Base-by-base conservation (phyloP, 2,888 invertebrate species). In the Macrophya annulata region DNA sequence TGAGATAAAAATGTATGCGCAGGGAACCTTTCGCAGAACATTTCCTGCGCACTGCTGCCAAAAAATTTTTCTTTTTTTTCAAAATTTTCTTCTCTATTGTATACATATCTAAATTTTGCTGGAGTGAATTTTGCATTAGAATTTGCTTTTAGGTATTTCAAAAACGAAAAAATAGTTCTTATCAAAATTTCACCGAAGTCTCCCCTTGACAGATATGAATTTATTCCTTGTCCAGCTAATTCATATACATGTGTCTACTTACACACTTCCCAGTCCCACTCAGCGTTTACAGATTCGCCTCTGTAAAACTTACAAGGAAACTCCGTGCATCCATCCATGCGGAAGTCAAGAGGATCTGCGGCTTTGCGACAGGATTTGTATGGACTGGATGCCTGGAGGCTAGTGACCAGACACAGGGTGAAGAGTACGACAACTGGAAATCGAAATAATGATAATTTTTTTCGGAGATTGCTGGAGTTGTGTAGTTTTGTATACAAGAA, bases 231-330 rank as follows among this genome's bases (percentile, higher is more conserved):
- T 8, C 21, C 6, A n/a, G 15, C n/a, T 1, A n/a, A 72, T 37
- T 21, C 21, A 6, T 72, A 10, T 9, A 0, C n/a, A n/a, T 21
- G 37, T 17, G 8, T 48, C 8, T 62, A 86, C 88, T 87, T 85
- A 88, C 88, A 62, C 74, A 86, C 85, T 51, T 74, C 81, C 40
- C 87, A 87, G 59, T 87, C 86, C 37, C 87, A 85, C 40, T 87
- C 86, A 45, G 86, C 83, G 0, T 40, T 62, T 0, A 62, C 84
- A 15, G 55, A 74, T 15, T 71, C 79, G 8, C 87, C 86, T 40
- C 84, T 77, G 17, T 51, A 40, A 45, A 88, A 65, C 15, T 51
- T 9, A 62, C 88, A 88, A 4, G 87, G 87, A 2, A 65, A 48
- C 25, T 31, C 43, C 4, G 82, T 85, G 65, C 88, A 88, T 12